phyloP scores from a whole-genome alignment of 2,113 vertebrate genomes.

The Ondatra zibethicus region DNA sequence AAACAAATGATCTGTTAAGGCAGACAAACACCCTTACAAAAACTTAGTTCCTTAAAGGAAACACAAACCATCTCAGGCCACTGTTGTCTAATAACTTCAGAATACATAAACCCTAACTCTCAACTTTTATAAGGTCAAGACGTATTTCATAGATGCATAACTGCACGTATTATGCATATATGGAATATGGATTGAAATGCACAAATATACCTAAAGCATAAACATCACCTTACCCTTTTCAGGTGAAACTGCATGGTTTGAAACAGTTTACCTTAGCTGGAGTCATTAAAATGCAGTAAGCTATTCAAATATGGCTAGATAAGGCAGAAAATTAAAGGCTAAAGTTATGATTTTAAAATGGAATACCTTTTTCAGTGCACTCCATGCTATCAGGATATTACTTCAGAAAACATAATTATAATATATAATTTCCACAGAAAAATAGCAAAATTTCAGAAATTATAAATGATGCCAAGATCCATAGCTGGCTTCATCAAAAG shows the following conservation, averaged over 20 bases:
- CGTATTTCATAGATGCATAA: too few relatives aligned
- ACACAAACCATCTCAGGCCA: neutral
- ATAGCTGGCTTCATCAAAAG: constrained; percentile 98
- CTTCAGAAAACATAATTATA: constrained; percentile 30
- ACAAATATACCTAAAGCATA: neutral
- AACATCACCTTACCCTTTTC: neutral
- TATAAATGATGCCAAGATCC: constrained; percentile 89
- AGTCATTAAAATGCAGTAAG: neutral
- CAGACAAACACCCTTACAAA: constrained; percentile 52
- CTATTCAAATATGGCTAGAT: neutral
- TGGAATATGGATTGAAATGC: neutral
- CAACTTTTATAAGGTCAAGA: constrained; percentile 6
- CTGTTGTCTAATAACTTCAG: constrained; percentile 34
- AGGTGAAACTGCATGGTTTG: neutral
- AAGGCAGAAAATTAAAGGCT: neutral
- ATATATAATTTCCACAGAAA: constrained; percentile 16
- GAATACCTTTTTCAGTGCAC: constrained; percentile 50
- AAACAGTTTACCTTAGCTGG: neutral
- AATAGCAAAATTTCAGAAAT: constrained; percentile 46
- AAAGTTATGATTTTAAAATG: neutral
- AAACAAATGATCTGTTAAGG: constrained; percentile 52
- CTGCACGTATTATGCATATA: neutral
- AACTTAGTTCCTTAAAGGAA: constrained; percentile 44
- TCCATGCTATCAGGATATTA: neutral
- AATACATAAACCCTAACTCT: neutral